These are phyloP conservation scores for Ctenopoma kingsleyae DNA, from an alignment of 2,797 vertebrate species.

Conservation along the genomic window DNA sequence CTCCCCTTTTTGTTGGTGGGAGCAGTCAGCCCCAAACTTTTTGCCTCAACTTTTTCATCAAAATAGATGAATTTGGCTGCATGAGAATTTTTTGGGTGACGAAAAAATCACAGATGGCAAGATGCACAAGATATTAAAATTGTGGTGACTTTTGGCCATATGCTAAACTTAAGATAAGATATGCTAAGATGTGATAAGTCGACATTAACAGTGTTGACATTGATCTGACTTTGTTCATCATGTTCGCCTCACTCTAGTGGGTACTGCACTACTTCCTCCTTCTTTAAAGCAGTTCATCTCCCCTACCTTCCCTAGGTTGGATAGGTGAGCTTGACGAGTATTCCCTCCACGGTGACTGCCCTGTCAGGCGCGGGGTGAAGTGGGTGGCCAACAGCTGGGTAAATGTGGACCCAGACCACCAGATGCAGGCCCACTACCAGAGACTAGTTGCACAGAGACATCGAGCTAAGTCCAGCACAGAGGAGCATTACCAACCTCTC, in stretches of 20 bases:
- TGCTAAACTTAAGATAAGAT: no score
- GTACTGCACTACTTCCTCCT: not conserved
- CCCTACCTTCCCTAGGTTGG: conserved; percentile 86
- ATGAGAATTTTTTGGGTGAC: no score
- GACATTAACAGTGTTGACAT: no score
- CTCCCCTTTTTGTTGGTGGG: no score
- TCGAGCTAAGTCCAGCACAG: conserved; percentile 58
- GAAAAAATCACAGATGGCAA: no score
- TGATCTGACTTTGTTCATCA: not conserved
- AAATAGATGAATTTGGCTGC: no score
- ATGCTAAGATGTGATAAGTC: no score
- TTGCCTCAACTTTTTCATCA: no score
- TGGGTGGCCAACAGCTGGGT: conserved; percentile 98
- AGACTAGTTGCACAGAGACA: conserved; percentile 81
- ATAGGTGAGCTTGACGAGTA: conserved; percentile 97
- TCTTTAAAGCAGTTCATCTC: not conserved
- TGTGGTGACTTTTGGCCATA: no score
- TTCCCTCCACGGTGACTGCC: conserved; percentile 93
- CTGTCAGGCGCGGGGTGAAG: conserved; percentile 90
- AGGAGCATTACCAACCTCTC: conserved; percentile 70
- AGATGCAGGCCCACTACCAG: conserved; percentile 92
- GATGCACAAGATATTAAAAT: no score
- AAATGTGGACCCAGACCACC: conserved; percentile 93
- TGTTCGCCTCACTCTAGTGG: not conserved
- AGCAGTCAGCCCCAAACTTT: no score